A percentile compares a stretch with the other conserved stretches of the same genome.
These are phyloP conservation scores for Dipus sagitta DNA, from an alignment of 2,797 vertebrate species.

Conservation along the genomic window DNA sequence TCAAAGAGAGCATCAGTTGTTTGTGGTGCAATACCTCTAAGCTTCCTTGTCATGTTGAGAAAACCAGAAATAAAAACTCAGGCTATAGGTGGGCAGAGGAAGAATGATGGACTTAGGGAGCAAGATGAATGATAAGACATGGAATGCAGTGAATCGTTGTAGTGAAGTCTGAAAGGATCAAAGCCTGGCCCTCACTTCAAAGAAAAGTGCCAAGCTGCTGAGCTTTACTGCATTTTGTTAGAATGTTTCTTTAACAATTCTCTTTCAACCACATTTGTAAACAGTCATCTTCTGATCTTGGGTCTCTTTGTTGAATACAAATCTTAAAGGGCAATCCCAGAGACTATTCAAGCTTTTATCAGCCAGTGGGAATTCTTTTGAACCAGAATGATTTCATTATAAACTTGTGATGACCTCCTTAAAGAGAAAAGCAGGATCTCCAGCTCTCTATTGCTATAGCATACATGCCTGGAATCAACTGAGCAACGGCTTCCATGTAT, in stretches of 20 bases:
- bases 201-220: constrained; percentile 34
- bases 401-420: constrained; percentile 48
- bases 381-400: constrained; percentile 55
- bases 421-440: constrained; percentile 33
- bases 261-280: constrained; percentile 73
- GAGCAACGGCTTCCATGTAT: background rate
- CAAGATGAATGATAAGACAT: constrained; percentile 60
- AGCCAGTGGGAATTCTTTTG: constrained; percentile 57
- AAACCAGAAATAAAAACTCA: constrained; percentile 74
- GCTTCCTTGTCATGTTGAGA: constrained; percentile 64
- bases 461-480: background rate
- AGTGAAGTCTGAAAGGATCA: constrained; percentile 75
- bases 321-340: constrained; percentile 69
- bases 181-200: constrained; percentile 68
- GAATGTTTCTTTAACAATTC: constrained; percentile 65
- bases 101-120: constrained; percentile 49
- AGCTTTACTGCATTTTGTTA: constrained; percentile 75
- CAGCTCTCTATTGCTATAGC: background rate
- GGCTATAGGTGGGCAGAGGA: constrained; percentile 60
- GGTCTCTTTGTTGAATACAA: constrained; percentile 58
- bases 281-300: constrained; percentile 71
- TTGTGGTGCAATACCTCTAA: background rate
- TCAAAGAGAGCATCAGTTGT: constrained; percentile 14
- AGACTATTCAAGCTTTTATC: constrained; percentile 34
- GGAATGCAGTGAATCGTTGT: constrained; percentile 72